Conservation (phyloP, 2,113 vertebrate genomes). For the Gnathonemus echidnorhynchus region DNA sequence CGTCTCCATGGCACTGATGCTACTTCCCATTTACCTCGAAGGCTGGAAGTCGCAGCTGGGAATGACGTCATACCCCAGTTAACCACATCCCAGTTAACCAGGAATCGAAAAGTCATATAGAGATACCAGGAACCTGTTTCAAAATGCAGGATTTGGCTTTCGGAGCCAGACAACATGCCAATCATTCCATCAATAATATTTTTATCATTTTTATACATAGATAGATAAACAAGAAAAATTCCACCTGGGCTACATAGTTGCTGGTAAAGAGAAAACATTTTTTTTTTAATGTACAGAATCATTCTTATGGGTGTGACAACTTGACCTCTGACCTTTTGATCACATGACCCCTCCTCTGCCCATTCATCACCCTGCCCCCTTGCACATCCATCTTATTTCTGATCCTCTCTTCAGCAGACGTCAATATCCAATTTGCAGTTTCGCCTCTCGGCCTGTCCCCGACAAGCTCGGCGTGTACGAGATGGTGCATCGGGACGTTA, state of each 20-base stretch:
- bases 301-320: background rate
- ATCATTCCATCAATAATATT: background rate
- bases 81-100: background rate
- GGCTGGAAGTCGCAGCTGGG: background rate
- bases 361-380: background rate
- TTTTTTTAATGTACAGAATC: background rate
- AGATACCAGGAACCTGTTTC: background rate
- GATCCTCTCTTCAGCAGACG: background rate
- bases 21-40: background rate
- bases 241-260: background rate
- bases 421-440: conserved; percentile 10
- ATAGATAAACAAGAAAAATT: background rate
- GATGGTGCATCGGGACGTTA: background rate
- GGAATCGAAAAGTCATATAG: background rate
- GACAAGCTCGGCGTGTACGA: background rate
- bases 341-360: background rate
- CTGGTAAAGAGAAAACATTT: background rate
- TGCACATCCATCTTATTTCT: background rate
- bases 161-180: background rate
- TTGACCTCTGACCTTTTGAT: background rate
- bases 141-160: background rate
- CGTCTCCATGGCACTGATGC: background rate
- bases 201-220: background rate
- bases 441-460: background rate
- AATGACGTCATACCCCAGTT: background rate